Percentiles rank a stretch among this genome's conserved stretches.
Evolutionary conservation across 1,140 invertebrate genomes (phyloP).

Genomic region (Patella vulgata): DNA sequence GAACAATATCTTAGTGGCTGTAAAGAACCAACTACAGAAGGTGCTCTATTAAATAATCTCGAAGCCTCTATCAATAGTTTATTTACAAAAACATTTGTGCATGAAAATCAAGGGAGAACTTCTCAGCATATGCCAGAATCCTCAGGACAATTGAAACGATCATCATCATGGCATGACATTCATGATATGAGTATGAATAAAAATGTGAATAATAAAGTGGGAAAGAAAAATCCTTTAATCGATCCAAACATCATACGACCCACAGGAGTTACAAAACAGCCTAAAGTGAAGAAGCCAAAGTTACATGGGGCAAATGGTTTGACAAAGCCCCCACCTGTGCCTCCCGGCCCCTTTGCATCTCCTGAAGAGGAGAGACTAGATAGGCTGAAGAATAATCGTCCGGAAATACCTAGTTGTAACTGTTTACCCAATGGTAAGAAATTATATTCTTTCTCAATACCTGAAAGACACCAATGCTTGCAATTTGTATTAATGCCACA

Average conservation of each 20-base stretch:
- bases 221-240: neutral
- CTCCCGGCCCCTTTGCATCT: slow-evolving; percentile 1
- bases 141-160: no score
- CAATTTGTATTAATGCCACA: neutral
- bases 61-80: no score
- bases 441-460: slow-evolving; percentile 38
- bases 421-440: slow-evolving; percentile 37
- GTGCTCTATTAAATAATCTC: no score
- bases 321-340: neutral
- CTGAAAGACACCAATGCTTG: neutral
- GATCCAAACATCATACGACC: neutral
- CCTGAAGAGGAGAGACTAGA: slow-evolving; percentile 35
- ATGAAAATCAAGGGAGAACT: no score
- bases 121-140: no score
- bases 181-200: neutral
- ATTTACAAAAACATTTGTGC: no score
- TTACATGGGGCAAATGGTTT: neutral
- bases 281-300: neutral
- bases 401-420: slow-evolving; percentile 45
- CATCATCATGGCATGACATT: neutral
- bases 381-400: slow-evolving; percentile 38
- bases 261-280: neutral
- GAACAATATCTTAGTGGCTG: no score
- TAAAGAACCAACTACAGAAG: no score
- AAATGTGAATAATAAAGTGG: neutral